phyloP scores from a whole-genome alignment of 1,140 invertebrate genomes.

The Oscheius sp. region DNA sequence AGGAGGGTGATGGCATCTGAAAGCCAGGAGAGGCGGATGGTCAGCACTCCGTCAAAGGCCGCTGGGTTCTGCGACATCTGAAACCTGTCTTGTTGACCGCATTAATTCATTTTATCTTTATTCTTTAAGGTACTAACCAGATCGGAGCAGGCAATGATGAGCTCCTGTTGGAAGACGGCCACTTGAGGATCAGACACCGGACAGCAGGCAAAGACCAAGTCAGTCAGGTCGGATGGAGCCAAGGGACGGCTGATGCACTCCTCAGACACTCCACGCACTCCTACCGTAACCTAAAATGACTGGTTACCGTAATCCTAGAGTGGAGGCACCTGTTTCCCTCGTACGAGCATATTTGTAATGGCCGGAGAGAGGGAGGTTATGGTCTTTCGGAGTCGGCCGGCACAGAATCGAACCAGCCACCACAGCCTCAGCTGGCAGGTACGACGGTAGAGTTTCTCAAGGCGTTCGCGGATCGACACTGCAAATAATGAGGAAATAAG shows the following conservation, averaged over 20 bases:
- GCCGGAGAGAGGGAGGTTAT: slow-evolving; percentile 97
- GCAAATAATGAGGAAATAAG: background rate
- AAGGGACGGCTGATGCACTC: slow-evolving; percentile 93
- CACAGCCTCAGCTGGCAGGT: slow-evolving; percentile 84
- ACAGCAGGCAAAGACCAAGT: slow-evolving; percentile 61
- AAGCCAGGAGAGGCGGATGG: slow-evolving; percentile 54
- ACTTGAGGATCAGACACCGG: slow-evolving; percentile 83
- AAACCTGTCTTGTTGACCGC: slow-evolving; percentile 60
- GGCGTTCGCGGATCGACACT: slow-evolving; percentile 61
- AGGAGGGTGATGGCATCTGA: slow-evolving; percentile 53
- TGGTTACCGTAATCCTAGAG: slow-evolving; percentile 2
- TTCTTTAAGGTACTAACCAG: slow-evolving; percentile 69
- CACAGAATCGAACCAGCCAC: slow-evolving; percentile 89
- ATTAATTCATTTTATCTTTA: background rate
- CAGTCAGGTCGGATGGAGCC: slow-evolving; percentile 71
- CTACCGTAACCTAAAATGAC: slow-evolving; percentile 80
- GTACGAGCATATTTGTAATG: slow-evolving; percentile 90
- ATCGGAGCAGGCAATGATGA: slow-evolving; percentile 77
- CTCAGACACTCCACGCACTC: slow-evolving; percentile 84
- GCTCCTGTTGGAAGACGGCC: slow-evolving; percentile 91
- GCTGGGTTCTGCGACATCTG: slow-evolving; percentile 87
- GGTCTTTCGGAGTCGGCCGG: slow-evolving; percentile 79
- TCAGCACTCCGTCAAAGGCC: slow-evolving; percentile 57
- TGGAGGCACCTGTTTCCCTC: slow-evolving; percentile 83
- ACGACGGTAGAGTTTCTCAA: slow-evolving; percentile 78